phyloP scores from a whole-genome alignment of 2,113 vertebrate genomes.

The Epinephelus lanceolatus region DNA sequence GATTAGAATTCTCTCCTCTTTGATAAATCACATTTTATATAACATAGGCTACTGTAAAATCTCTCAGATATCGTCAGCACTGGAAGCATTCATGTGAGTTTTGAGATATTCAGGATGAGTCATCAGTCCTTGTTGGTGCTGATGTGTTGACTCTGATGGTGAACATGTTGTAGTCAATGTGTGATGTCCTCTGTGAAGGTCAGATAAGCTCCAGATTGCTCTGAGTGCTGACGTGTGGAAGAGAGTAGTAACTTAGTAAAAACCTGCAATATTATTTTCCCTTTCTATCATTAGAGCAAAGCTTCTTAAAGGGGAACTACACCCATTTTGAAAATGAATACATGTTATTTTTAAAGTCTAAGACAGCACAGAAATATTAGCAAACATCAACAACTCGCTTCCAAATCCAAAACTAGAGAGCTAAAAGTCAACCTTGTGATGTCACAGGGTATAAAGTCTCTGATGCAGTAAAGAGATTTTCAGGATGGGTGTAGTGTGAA shows the following conservation, averaged over 20 bases:
- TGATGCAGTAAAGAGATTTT: no score
- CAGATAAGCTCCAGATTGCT: slow-evolving; percentile 1
- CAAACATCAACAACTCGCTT: no score
- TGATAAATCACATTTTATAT: neutral
- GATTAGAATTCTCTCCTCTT: neutral
- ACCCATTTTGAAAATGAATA: no score
- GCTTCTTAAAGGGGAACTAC: no score
- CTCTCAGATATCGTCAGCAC: neutral
- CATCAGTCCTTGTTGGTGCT: neutral
- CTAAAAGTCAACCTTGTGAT: no score
- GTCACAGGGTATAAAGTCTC: no score
- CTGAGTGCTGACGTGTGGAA: neutral
- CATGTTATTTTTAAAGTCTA: no score
- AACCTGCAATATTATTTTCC: neutral
- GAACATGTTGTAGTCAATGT: neutral
- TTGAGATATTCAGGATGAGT: neutral
- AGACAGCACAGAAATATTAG: no score
- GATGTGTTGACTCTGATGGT: neutral
- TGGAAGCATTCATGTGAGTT: neutral
- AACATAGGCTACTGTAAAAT: neutral
- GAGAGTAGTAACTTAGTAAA: neutral
- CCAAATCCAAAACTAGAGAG: no score
- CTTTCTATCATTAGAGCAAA: neutral
- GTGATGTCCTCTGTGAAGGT: neutral
- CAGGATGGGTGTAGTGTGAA: no score